Evolutionary conservation across 2,113 vertebrate genomes (phyloP).

Genomic region (Myiagra hebetior): DNA sequence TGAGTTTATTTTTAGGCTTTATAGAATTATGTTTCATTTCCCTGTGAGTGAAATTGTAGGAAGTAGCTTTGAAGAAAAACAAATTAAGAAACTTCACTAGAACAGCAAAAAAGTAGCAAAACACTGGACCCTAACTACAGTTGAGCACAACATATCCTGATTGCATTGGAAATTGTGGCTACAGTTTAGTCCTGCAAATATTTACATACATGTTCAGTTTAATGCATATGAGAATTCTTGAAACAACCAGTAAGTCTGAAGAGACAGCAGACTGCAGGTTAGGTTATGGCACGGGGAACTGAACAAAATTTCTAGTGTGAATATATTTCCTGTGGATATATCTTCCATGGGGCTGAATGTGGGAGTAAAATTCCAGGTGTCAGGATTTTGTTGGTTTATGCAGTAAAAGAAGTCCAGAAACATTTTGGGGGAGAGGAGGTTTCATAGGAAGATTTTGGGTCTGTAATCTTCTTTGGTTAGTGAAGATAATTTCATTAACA

Average conservation of each 20-base stretch:
- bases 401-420: neutral
- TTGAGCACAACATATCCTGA: neutral
- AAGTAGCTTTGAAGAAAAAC: slow-evolving; percentile 26
- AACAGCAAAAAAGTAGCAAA: neutral
- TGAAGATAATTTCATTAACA: neutral
- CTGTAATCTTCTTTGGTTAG: neutral
- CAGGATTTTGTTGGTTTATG: neutral
- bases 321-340: neutral
- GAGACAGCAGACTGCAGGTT: neutral
- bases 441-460: neutral
- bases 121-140: neutral
- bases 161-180: neutral
- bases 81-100: slow-evolving; percentile 1
- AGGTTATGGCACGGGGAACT: neutral
- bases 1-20: slow-evolving; percentile 71
- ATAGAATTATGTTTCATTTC: slow-evolving; percentile 69
- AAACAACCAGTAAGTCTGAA: neutral
- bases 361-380: neutral
- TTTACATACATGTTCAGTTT: neutral
- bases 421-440: neutral
- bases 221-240: neutral
- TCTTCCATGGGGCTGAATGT: neutral
- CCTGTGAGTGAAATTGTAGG: slow-evolving; percentile 59
- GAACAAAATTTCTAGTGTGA: neutral
- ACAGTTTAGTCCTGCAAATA: neutral